phyloP scores from a whole-genome alignment of 2,797 vertebrate species.

The Gephyroberyx darwinii region DNA sequence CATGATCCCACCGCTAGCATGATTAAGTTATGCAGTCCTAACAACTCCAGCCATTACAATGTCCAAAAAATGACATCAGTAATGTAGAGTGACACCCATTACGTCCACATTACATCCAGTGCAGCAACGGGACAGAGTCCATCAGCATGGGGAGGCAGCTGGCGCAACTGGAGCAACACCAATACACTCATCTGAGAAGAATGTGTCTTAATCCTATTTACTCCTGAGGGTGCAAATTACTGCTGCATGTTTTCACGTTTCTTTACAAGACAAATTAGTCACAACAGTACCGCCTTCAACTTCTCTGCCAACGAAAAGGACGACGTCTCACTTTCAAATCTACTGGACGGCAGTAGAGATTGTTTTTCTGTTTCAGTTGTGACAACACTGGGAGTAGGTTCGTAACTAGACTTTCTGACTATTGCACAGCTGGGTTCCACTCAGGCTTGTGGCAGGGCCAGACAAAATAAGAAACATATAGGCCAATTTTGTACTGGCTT shows the following conservation, averaged over 20 bases:
- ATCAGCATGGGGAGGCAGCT: constrained; percentile 56
- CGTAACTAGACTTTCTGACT: neutral
- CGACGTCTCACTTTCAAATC: constrained; percentile 7
- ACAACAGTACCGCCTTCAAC: neutral
- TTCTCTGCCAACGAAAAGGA: constrained; percentile 16
- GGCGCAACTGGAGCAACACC: constrained; percentile 51
- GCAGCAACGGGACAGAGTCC: constrained; percentile 21
- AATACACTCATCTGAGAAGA: constrained; percentile 54
- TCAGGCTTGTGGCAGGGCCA: constrained; percentile 24
- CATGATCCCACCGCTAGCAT: constrained; percentile 28
- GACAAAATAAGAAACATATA: constrained; percentile 30
- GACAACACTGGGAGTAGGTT: neutral
- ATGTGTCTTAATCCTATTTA: constrained; percentile 43
- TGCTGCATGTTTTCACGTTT: constrained; percentile 14
- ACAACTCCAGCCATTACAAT: constrained; percentile 33
- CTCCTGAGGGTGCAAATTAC: constrained; percentile 33
- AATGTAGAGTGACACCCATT: constrained; percentile 58
- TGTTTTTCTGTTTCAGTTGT: constrained; percentile 14
- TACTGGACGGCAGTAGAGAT: constrained; percentile 1
- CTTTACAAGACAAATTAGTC: constrained; percentile 17
- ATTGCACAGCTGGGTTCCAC: constrained; percentile 39
- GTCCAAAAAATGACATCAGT: constrained; percentile 54
- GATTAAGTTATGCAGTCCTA: constrained; percentile 25
- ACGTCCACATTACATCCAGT: constrained; percentile 35
- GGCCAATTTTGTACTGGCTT: constrained; percentile 30